These are phyloP conservation scores for Sycophila sp. DNA, from an alignment of 1,140 invertebrate genomes.

Conservation along the genomic window DNA sequence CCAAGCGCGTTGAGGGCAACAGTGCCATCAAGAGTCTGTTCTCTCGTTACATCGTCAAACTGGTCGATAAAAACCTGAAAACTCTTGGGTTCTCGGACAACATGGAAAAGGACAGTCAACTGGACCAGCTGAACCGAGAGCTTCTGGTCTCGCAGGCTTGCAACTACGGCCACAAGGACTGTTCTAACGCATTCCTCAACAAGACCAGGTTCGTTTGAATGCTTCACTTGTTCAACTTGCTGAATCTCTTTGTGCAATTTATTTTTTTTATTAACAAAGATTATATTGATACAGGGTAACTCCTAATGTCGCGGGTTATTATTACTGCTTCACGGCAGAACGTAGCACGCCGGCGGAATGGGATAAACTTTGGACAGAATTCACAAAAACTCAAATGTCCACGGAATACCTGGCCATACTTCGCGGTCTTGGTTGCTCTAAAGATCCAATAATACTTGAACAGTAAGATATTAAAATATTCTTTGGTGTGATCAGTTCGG, in stretches of 20 bases:
- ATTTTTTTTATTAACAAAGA: not conserved
- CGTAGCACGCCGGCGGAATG: conserved; percentile 80
- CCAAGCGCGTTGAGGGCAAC: not conserved
- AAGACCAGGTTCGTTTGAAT: not conserved
- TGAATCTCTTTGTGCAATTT: no score
- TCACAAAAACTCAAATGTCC: conserved; percentile 75
- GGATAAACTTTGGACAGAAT: conserved; percentile 82
- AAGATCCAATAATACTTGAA: conserved; percentile 60
- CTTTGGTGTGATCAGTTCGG: no score
- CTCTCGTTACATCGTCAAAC: conserved; percentile 21
- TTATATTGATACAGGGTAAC: not conserved
- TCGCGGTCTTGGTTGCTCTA: conserved; percentile 74
- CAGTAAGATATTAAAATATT: conserved; percentile 51
- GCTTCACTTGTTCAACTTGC: not conserved
- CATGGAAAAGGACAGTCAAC: conserved; percentile 55
- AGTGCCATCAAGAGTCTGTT: conserved; percentile 8
- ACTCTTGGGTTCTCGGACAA: conserved; percentile 56
- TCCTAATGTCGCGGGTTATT: conserved; percentile 54
- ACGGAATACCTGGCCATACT: conserved; percentile 75
- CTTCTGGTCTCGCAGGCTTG: conserved; percentile 66
- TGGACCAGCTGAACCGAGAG: conserved; percentile 63
- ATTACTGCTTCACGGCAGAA: conserved; percentile 84
- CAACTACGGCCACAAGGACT: conserved; percentile 62
- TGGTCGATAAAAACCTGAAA: conserved; percentile 53
- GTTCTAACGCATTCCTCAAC: conserved; percentile 60